Conservation (phyloP, 2,888 invertebrate species). For the Tipula unca region DNA sequence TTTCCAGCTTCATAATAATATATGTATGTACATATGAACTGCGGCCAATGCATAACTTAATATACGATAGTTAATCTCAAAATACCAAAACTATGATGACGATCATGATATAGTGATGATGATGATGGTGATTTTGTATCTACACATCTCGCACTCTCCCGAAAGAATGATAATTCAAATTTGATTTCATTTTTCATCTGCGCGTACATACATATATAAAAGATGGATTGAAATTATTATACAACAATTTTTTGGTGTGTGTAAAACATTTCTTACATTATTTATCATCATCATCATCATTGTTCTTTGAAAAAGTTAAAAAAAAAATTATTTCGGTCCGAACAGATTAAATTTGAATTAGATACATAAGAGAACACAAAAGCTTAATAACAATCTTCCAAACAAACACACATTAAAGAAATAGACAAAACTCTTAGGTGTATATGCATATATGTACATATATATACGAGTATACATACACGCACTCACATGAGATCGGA, state of each 20-base stretch:
- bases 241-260: neutral
- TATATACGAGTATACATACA: neutral
- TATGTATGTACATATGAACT: neutral
- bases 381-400: neutral
- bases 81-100: neutral
- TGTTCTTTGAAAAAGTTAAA: neutral
- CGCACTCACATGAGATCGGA: neutral
- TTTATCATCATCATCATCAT: slow-evolving; percentile 14
- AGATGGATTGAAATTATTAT: neutral
- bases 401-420: neutral
- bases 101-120: neutral
- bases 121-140: neutral
- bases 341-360: slow-evolving; percentile 8
- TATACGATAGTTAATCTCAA: neutral
- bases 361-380: neutral
- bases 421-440: neutral
- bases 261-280: neutral
- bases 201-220: neutral
- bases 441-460: no score
- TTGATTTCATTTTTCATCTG: neutral
- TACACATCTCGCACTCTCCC: neutral
- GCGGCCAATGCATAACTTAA: neutral
- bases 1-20: neutral
- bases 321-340: neutral
- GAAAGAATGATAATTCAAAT: neutral